Evolutionary conservation across 2,888 invertebrate species (phyloP).

Genomic region (Melipona beecheii): DNA sequence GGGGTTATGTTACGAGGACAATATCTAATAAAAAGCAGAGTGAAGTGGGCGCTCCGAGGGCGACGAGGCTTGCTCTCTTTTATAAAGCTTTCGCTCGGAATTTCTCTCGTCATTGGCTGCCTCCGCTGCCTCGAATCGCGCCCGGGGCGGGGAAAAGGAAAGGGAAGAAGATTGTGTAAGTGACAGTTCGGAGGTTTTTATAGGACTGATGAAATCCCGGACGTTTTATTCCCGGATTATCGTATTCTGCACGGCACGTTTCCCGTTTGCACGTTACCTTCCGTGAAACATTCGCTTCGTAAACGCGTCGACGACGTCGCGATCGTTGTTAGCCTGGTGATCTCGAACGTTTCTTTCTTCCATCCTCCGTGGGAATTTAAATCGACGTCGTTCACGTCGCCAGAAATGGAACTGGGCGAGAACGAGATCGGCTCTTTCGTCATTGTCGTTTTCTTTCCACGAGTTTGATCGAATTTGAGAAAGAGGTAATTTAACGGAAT

Average conservation of each 20-base stretch:
- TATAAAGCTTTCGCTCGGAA: constrained; percentile 61
- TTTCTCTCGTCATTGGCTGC: constrained; percentile 38
- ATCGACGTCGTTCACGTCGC: background rate
- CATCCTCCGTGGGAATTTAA: background rate
- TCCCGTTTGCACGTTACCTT: background rate
- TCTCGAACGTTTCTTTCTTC: background rate
- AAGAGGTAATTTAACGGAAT: too few species aligned
- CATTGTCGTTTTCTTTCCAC: too few species aligned
- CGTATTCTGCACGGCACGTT: constrained; percentile 1
- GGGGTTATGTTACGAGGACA: constrained; percentile 74
- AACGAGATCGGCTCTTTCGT: too few species aligned
- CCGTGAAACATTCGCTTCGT: background rate
- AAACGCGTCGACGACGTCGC: background rate
- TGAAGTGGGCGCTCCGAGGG: constrained; percentile 63
- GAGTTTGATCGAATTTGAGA: too few species aligned
- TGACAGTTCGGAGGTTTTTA: constrained; percentile 49
- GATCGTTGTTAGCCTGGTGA: background rate
- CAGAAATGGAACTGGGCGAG: background rate
- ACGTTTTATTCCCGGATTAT: constrained; percentile 58
- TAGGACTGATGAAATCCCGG: constrained; percentile 48
- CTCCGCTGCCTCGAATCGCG: constrained; percentile 25
- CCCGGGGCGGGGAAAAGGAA: background rate
- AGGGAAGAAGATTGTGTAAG: constrained; percentile 58
- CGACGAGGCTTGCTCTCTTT: constrained; percentile 51
- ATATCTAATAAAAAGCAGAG: constrained; percentile 78